Evolutionary conservation across 1,140 invertebrate genomes (phyloP).

Genomic region (Spodoptera frugiperda): DNA sequence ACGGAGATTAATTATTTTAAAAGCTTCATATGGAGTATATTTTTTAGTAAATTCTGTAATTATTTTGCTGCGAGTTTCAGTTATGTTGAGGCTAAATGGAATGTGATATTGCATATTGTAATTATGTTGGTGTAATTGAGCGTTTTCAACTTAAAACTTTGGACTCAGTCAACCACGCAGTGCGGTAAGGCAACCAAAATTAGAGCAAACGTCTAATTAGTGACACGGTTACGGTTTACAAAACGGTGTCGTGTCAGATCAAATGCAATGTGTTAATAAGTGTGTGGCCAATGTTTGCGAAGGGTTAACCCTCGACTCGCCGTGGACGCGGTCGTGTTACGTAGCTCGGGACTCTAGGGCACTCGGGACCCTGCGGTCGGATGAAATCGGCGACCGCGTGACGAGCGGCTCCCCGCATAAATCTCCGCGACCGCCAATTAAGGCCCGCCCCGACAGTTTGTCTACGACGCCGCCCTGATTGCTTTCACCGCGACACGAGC

Average conservation of each 20-base stretch:
- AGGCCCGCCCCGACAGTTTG: conserved; percentile 81
- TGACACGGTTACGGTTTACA: conserved; percentile 6
- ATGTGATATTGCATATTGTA: neutral
- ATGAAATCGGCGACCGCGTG: conserved; percentile 64
- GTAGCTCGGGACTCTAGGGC: neutral
- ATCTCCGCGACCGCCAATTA: conserved; percentile 85
- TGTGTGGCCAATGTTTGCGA: conserved; percentile 52
- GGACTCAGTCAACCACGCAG: neutral
- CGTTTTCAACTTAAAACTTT: too few species aligned
- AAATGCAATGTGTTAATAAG: conserved; percentile 58
- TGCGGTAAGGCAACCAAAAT: neutral
- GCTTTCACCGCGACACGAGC: conserved; percentile 68
- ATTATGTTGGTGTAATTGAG: too few species aligned
- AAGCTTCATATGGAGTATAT: neutral
- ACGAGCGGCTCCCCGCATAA: conserved; percentile 80
- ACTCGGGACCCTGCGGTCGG: conserved; percentile 55
- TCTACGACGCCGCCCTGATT: conserved; percentile 79
- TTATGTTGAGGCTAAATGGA: neutral
- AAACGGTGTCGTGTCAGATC: conserved; percentile 39
- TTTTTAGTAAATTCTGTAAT: neutral
- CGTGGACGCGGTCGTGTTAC: conserved; percentile 34
- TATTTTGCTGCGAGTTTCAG: neutral
- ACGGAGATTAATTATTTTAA: conserved; percentile 2
- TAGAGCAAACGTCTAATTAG: conserved; percentile 12
- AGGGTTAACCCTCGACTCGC: conserved; percentile 49